phyloP scores from a whole-genome alignment of 2,888 invertebrate genomes.

The Aelia acuminata region DNA sequence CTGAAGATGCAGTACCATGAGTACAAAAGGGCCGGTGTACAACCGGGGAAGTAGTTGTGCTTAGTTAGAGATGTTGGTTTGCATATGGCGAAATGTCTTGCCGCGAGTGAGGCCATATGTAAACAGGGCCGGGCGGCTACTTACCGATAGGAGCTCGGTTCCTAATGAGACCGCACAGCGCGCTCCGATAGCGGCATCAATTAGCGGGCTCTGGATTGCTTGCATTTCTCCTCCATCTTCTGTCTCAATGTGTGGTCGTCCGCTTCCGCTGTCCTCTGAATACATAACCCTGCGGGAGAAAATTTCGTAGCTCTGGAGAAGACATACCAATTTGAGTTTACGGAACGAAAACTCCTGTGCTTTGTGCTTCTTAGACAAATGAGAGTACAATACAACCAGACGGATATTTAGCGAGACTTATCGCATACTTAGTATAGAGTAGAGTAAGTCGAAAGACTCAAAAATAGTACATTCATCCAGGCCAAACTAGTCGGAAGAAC shows the following conservation, averaged over 20 bases:
- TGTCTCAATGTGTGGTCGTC: background rate
- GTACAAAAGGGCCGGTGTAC: background rate
- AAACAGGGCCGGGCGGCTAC: background rate
- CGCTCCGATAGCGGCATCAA: background rate
- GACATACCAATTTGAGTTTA: too few species aligned
- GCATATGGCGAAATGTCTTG: background rate
- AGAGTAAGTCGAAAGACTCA: too few species aligned
- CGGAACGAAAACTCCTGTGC: too few species aligned
- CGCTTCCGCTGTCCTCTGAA: background rate
- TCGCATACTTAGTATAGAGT: too few species aligned
- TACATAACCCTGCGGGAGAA: too few species aligned
- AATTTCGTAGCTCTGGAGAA: background rate
- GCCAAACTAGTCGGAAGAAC: too few species aligned
- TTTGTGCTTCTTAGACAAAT: too few species aligned
- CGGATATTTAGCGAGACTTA: too few species aligned
- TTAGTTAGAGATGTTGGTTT: background rate
- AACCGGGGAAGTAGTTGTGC: background rate
- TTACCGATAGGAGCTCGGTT: background rate
- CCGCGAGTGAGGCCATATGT: background rate
- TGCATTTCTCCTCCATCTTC: slow-evolving; percentile 13
- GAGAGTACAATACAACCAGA: too few species aligned
- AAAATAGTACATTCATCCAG: too few species aligned
- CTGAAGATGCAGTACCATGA: background rate
- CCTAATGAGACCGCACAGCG: slow-evolving; percentile 38
- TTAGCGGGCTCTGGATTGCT: background rate